Conservation (phyloP, 2,888 invertebrate genomes). For the Cenopis cana region DNA sequence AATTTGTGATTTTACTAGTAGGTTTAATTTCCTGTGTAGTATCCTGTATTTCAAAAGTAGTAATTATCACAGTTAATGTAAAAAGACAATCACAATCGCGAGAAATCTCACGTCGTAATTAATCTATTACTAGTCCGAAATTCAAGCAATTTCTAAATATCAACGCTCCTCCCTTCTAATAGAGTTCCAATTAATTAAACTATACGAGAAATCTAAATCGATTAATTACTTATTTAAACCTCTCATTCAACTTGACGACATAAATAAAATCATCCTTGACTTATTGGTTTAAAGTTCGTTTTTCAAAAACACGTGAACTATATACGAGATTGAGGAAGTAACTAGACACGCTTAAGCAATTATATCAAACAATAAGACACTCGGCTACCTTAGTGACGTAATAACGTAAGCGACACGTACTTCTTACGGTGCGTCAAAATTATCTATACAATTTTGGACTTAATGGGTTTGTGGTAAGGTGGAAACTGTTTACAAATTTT, state of each 20-base stretch:
- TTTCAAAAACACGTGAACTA: not conserved
- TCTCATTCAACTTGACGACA: not conserved
- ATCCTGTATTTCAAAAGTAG: no score
- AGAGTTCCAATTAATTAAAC: constrained; percentile 1
- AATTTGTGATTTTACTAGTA: no score
- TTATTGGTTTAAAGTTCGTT: not conserved
- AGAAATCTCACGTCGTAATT: constrained; percentile 13
- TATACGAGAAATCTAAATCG: not conserved
- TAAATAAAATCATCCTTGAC: not conserved
- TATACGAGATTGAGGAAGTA: not conserved
- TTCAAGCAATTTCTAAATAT: not conserved
- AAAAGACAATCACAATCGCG: constrained; percentile 11
- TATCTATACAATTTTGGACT: not conserved
- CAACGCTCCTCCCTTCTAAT: constrained; percentile 1
- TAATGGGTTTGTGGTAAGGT: not conserved
- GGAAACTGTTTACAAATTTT: not conserved
- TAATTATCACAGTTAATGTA: constrained; percentile 7
- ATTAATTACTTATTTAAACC: not conserved
- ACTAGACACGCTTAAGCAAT: constrained; percentile 9
- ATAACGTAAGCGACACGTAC: not conserved
- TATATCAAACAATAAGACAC: constrained; percentile 22
- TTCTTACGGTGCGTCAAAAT: not conserved
- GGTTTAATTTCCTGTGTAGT: not conserved
- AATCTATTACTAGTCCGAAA: not conserved
- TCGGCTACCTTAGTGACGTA: not conserved